Evolutionary conservation across 2,888 invertebrate genomes (phyloP), one percentile per base, ranked within the genome.

Genomic region (Hirtodrosophila duncani): DNA sequence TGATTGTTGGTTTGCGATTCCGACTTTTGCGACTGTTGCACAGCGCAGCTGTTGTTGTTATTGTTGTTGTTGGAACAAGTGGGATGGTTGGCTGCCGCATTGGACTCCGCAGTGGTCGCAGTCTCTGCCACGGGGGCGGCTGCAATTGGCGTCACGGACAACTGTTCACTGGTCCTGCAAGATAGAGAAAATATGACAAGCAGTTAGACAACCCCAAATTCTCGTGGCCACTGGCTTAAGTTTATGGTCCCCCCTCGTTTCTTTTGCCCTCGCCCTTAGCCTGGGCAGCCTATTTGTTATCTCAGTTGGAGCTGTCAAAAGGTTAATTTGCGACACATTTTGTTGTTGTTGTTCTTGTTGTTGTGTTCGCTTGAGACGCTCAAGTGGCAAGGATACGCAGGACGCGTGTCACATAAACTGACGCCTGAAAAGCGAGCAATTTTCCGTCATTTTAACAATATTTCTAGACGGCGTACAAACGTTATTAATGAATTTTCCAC

Each of bases 391-490:
- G 45, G 59, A 48, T 50, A 33, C 38, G 43, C 60, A 50, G 30
- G 33, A 46, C 37, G 62, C 56, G 45, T 57, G 58, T 46, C 53
- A 26, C 38, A 56, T 49, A 50, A 53, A 48, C 41, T 61, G 63
- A 71, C 77, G 60, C 69, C 71, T 50, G 48, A 56, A 67, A 68
- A 66, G 68, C 52, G 59, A 65, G 38, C 71, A 81, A 81, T 77
- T 77, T 77, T 69, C 79, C 80, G 77, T 77, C 79, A 79, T 81
- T 77, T 77, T 75, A 81, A 66, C 81, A 75, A 81, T 75, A 74
- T 75, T 68, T 61, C 44, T 63, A 51, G 61, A 56, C 53, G 41
- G 37, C 30, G 21, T 36, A 41, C 58, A 63, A 74, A 78, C 70
- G 63, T 79, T 80, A 77, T 81, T 77, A 79, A 81, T 81, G 81